Evolutionary conservation across 2,113 vertebrate species (phyloP), one percentile per base, ranked within the genome.

Genomic region (Syngnathus scovelli): DNA sequence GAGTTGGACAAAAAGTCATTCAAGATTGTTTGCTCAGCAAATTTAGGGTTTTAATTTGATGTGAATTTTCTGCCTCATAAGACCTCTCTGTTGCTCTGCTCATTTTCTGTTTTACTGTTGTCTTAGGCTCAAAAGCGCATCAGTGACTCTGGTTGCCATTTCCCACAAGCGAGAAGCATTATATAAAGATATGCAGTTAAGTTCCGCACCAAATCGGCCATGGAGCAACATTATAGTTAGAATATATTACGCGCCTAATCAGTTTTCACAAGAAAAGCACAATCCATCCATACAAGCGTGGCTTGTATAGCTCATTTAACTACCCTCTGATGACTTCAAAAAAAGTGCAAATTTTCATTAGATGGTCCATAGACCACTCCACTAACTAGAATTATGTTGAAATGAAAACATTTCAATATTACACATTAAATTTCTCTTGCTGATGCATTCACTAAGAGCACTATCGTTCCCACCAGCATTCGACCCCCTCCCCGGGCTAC

Each of bases 391-490:
- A 46, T 46, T 46, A 46, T 49, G 48, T 18, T 49, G 12, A 19
- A 19, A 49, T 49, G 16, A 52, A 11, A 21, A 23, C 21, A 54
- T 19, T 21, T 3, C 21, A 56, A 33, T 33, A 13, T 7, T 12
- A 33, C 13, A 5, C 49, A 52, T 66, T 33, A 61, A 69, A 66
- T 27, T 70, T 19, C 39, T 66, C 10, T 39, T 18, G 51, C 65
- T 64, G 33, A 72, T 56, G 69, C 68, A 64, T 64, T 68, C 79
- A 43, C 39, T 44, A 58, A 68, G 62, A 44, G 56, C 66, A 72
- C 63, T 74, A 65, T 66, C 68, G 69, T 61, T 63, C 70, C 69
- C 39, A 43, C 54, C 70, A 68, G 79, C 85, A 76, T 84, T 77
- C 84, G 76, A 69, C 82, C 44, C 49, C 18, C 71, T 44, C 39